Conservation (phyloP, 2,797 vertebrate species). For the Onychomys leucogaster region DNA sequence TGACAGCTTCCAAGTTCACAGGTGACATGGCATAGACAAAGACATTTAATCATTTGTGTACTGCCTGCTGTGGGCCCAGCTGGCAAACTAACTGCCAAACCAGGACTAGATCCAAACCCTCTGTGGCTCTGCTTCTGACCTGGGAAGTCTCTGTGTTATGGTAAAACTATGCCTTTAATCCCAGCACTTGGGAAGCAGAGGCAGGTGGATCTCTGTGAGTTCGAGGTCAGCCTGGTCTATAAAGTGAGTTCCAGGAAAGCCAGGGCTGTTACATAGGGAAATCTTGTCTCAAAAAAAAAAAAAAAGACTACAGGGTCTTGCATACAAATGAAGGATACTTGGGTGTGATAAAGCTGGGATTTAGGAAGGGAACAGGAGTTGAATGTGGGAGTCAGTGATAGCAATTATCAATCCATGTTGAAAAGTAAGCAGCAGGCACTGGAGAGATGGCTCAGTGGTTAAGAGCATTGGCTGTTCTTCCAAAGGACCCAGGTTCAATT, state of each 20-base stretch:
- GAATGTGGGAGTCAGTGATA: background rate
- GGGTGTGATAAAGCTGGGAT: rapidly evolving
- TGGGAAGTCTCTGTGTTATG: rapidly evolving
- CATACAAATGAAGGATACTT: no score
- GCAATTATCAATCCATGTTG: no score
- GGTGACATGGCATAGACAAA: background rate
- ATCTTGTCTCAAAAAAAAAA: background rate
- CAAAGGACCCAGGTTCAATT: no score
- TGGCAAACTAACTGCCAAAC: background rate
- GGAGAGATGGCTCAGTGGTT: no score
- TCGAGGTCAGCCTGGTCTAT: background rate
- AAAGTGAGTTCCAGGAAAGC: background rate
- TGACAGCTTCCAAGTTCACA: background rate
- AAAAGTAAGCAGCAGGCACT: no score
- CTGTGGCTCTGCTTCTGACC: background rate
- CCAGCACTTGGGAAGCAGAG: background rate
- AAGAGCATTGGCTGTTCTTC: no score
- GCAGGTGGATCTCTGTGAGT: background rate
- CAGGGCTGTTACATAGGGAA: background rate
- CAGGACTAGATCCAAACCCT: background rate
- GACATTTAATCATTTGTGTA: no score
- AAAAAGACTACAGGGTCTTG: background rate
- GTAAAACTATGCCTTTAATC: background rate
- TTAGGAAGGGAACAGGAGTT: background rate
- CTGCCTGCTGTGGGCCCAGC: background rate